These are phyloP conservation scores for Holacanthella duospinosa DNA, from an alignment of 2,888 invertebrate species.

Conservation along the genomic window DNA sequence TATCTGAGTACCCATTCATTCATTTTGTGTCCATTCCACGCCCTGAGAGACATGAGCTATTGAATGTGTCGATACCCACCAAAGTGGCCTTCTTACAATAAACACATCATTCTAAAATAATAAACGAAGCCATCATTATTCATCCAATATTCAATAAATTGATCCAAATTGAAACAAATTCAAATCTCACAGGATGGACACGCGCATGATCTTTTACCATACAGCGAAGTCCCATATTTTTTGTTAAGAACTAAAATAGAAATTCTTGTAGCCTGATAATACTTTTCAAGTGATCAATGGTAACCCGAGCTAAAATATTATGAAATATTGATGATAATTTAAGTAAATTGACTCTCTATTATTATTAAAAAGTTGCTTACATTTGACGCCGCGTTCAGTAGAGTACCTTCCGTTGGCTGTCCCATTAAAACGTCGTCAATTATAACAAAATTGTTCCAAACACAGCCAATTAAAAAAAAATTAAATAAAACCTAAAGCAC, in stretches of 20 bases:
- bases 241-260: conserved; percentile 94
- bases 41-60: conserved; percentile 61
- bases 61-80: conserved; percentile 75
- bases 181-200: conserved; percentile 1
- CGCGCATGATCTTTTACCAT: not conserved
- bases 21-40: conserved; percentile 83
- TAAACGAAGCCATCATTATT: too few species aligned
- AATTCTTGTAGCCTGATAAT: conserved; percentile 80
- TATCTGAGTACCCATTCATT: conserved; percentile 69
- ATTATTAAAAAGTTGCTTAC: too few species aligned
- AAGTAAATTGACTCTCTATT: too few species aligned
- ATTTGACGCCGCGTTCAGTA: too few species aligned
- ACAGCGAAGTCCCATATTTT: conserved; percentile 63
- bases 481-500: too few species aligned
- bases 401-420: too few species aligned
- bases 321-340: too few species aligned
- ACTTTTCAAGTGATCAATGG: conserved; percentile 67
- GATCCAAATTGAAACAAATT: not conserved
- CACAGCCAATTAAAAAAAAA: too few species aligned
- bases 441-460: too few species aligned
- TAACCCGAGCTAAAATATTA: conserved; percentile 68
- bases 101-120: too few species aligned
- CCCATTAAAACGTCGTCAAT: too few species aligned
- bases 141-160: not conserved
- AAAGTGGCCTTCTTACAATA: conserved; percentile 84